These are phyloP conservation scores for Rhadinocentrus ornatus DNA, from an alignment of 2,797 vertebrate genomes.

Conservation along the genomic window DNA sequence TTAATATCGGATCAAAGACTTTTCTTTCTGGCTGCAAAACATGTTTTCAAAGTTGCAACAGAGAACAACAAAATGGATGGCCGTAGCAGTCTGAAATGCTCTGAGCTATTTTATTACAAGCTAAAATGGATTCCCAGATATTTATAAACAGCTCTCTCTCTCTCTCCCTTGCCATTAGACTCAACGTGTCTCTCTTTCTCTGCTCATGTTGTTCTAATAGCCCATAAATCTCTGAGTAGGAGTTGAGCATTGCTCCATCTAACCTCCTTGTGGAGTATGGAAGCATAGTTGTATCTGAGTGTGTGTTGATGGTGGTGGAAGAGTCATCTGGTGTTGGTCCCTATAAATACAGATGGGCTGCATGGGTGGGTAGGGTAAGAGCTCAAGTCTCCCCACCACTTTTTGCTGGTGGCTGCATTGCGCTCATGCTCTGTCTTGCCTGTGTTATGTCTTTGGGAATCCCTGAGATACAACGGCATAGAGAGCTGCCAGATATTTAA, in stretches of 20 bases:
- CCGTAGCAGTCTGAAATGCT: constrained; percentile 41
- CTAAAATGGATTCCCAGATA: constrained; percentile 73
- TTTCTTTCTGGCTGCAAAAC: constrained; percentile 34
- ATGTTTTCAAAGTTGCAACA: constrained; percentile 49
- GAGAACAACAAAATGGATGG: constrained; percentile 56
- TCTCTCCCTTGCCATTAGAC: constrained; percentile 42
- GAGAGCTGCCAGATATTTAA: constrained; percentile 48
- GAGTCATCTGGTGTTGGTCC: constrained; percentile 60
- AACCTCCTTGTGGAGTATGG: constrained; percentile 49
- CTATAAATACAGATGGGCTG: constrained; percentile 70
- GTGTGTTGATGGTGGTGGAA: constrained; percentile 46
- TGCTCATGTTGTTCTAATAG: constrained; percentile 58
- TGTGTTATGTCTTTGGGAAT: constrained; percentile 52
- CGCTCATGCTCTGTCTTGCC: constrained; percentile 49
- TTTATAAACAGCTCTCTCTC: constrained; percentile 70
- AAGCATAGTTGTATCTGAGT: constrained; percentile 50
- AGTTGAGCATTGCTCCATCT: constrained; percentile 59
- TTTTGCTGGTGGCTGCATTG: constrained; percentile 43
- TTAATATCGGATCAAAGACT: constrained; percentile 42
- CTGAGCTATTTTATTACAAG: constrained; percentile 56
- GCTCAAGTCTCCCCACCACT: constrained; percentile 17
- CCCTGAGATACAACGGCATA: constrained; percentile 51
- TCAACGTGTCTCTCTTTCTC: constrained; percentile 47
- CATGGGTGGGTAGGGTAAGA: constrained; percentile 45
- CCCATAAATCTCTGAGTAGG: constrained; percentile 68